Evolutionary conservation across 2,113 vertebrate genomes (phyloP).

Genomic region (Pseudonaja textilis): DNA sequence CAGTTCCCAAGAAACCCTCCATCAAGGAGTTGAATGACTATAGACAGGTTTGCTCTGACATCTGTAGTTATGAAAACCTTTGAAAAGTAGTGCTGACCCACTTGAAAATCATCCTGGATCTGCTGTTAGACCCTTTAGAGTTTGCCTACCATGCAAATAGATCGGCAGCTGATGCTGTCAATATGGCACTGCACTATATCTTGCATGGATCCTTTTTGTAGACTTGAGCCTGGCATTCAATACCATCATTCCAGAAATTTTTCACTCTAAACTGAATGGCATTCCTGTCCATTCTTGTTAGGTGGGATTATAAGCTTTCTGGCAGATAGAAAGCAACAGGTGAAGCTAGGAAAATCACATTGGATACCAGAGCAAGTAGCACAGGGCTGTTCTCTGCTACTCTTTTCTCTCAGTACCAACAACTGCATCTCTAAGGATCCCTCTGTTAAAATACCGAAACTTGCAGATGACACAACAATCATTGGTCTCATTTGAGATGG

Average conservation of each 20-base stretch:
- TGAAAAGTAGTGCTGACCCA: not conserved
- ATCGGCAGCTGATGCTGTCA: not conserved
- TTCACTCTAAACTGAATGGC: not conserved
- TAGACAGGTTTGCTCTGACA: not conserved
- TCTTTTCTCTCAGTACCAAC: not conserved
- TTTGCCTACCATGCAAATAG: not conserved
- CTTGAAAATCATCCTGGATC: not conserved
- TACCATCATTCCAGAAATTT: not conserved
- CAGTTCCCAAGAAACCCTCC: not conserved
- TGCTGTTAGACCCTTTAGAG: not conserved
- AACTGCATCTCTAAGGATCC: not conserved
- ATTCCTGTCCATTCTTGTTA: not conserved
- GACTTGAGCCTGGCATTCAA: not conserved
- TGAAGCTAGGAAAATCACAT: not conserved
- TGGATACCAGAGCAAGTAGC: not conserved
- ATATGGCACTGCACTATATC: not conserved
- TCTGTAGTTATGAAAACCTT: not conserved
- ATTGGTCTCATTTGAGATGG: not conserved
- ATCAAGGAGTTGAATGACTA: not conserved
- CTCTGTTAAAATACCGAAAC: not conserved
- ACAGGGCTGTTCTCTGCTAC: not conserved
- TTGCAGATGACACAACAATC: not conserved
- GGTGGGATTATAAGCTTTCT: not conserved
- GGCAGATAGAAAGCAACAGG: not conserved
- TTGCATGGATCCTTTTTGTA: not conserved